Percentiles rank a stretch among this genome's conserved stretches.
phyloP scores from a whole-genome alignment of 2,113 vertebrate species.

The Labeo rohita region DNA sequence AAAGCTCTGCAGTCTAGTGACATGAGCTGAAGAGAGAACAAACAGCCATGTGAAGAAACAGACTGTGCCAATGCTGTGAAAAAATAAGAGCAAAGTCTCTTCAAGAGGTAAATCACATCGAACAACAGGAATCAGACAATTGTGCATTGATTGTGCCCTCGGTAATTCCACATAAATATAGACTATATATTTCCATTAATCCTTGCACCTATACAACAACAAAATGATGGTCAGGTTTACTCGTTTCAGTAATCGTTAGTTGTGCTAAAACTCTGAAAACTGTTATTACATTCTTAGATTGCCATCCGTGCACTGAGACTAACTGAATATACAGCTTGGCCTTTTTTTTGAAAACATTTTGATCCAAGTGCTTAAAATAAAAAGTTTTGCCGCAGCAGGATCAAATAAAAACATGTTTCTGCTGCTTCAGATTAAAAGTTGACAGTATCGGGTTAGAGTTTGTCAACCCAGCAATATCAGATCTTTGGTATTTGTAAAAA shows the following conservation, averaged over 20 bases:
- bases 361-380: conserved; percentile 34
- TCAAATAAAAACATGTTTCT: not conserved
- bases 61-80: conserved; percentile 51
- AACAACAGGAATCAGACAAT: conserved; percentile 44
- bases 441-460: not conserved
- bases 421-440: not conserved
- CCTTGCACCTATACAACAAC: conserved; percentile 47
- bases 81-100: conserved; percentile 50
- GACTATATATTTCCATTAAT: conserved; percentile 49
- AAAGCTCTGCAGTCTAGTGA: conserved; percentile 39
- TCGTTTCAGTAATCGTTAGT: conserved; percentile 14
- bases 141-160: conserved; percentile 54
- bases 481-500: conserved; percentile 8
- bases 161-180: conserved; percentile 47
- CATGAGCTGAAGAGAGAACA: conserved; percentile 29
- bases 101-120: conserved; percentile 32
- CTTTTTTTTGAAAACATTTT: not conserved
- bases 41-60: conserved; percentile 41
- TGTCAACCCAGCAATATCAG: not conserved
- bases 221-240: conserved; percentile 39
- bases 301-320: conserved; percentile 24
- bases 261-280: conserved; percentile 40
- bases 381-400: conserved; percentile 8
- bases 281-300: conserved; percentile 49
- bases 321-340: conserved; percentile 2